phyloP scores from a whole-genome alignment of 2,113 vertebrate genomes.

The Pagrus major region DNA sequence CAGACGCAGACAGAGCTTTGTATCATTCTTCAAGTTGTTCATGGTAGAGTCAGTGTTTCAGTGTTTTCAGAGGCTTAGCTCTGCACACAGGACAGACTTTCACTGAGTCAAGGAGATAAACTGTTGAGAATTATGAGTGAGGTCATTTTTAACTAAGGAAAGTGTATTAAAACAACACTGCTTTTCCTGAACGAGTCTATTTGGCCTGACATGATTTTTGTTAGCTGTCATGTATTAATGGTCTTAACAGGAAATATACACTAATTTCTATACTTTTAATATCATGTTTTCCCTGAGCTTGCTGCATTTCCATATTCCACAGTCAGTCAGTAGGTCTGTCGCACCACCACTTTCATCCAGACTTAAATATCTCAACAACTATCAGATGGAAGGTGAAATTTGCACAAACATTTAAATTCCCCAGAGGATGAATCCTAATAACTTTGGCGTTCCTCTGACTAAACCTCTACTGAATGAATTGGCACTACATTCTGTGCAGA shows the following conservation, averaged over 20 bases:
- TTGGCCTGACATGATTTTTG: neutral
- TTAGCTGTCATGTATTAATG: neutral
- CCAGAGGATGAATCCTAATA: neutral
- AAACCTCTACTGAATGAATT: neutral
- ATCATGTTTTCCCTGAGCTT: too few species aligned
- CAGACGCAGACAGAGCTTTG: conserved; percentile 58
- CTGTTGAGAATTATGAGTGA: conserved; percentile 24
- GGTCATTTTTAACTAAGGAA: conserved; percentile 9
- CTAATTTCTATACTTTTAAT: neutral
- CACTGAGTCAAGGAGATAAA: conserved; percentile 32
- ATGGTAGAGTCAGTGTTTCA: conserved; percentile 30
- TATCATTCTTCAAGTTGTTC: conserved; percentile 48
- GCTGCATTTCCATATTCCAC: neutral
- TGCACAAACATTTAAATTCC: neutral
- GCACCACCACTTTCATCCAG: neutral
- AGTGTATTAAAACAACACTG: neutral
- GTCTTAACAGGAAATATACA: neutral
- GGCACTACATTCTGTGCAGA: neutral
- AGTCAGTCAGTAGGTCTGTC: neutral
- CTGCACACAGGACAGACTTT: conserved; percentile 30
- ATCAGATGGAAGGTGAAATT: neutral
- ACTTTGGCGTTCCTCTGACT: neutral
- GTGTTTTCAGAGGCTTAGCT: conserved; percentile 56
- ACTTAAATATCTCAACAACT: neutral
- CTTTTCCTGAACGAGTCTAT: neutral